Conservation (phyloP, 2,888 invertebrate genomes). For the Ormyrus labotus region DNA sequence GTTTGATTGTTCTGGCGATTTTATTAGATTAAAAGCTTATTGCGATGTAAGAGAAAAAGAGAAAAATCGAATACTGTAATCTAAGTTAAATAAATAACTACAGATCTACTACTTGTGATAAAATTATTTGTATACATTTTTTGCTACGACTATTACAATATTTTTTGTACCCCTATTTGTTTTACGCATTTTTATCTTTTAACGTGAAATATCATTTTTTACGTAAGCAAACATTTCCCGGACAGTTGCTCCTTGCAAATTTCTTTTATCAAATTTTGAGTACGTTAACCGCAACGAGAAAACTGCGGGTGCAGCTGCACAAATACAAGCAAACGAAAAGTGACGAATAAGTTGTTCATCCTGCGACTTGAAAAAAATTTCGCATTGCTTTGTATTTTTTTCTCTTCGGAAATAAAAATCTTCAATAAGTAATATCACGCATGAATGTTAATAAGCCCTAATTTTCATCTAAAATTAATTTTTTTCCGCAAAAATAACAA, state of each 20-base stretch:
- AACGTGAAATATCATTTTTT: not conserved
- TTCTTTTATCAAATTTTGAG: conserved; percentile 12
- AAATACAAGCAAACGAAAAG: not conserved
- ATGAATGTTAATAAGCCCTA: too few relatives aligned
- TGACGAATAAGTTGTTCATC: not conserved
- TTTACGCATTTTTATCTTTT: conserved; percentile 1
- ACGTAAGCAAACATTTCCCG: not conserved
- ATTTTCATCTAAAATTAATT: too few relatives aligned
- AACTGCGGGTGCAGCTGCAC: conserved; percentile 49
- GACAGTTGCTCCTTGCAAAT: too few relatives aligned
- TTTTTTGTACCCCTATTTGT: not conserved
- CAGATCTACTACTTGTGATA: conserved; percentile 51
- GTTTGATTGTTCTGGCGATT: conserved; percentile 61
- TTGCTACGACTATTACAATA: not conserved
- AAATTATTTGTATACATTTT: conserved; percentile 39
- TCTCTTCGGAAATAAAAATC: not conserved
- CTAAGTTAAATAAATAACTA: conserved; percentile 61
- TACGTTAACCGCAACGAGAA: not conserved
- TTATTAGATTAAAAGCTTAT: conserved; percentile 63
- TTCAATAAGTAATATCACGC: not conserved
- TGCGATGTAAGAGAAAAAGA: conserved; percentile 59
- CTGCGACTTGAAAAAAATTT: not conserved
- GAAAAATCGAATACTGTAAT: conserved; percentile 62
- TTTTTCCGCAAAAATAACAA: too few relatives aligned
- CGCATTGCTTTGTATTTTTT: too few relatives aligned